Conservation (phyloP, 2,797 vertebrate genomes). For the Dipus sagitta region DNA sequence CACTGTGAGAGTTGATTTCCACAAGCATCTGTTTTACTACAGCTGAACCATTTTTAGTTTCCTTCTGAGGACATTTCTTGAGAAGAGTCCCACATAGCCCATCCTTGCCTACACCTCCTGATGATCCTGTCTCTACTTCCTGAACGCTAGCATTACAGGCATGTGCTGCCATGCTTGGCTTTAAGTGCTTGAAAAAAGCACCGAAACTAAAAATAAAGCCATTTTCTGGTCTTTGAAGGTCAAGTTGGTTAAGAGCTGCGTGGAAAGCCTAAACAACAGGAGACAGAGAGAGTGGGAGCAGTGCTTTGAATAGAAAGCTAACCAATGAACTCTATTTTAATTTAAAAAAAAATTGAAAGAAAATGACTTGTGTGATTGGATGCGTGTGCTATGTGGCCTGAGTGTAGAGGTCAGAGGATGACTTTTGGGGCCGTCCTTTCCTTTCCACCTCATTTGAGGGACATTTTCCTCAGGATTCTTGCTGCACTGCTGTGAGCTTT, state of each 20-base stretch:
- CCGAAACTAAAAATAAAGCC: neutral
- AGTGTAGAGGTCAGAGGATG: too few species aligned
- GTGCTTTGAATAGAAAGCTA: neutral
- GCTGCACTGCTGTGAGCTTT: too few species aligned
- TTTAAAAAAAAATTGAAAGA: too few species aligned
- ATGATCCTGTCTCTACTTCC: neutral
- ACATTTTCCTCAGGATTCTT: too few species aligned
- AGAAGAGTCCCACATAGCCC: neutral
- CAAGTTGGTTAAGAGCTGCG: neutral
- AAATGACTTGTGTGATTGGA: too few species aligned
- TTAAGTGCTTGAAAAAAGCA: neutral
- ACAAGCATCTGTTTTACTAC: neutral
- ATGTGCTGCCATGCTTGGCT: neutral
- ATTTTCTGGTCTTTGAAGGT: neutral
- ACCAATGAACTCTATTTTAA: too few species aligned
- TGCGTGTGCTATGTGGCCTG: too few species aligned
- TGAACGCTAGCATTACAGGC: neutral
- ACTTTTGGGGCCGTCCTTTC: too few species aligned
- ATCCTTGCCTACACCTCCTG: neutral
- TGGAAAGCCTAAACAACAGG: neutral
- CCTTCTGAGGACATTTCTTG: neutral
- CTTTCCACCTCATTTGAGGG: too few species aligned
- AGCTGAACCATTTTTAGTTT: neutral
- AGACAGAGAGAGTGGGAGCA: neutral
- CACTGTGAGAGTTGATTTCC: neutral